A percentile compares a stretch with the other conserved stretches of the same genome.
Conservation (phyloP, 2,113 vertebrate genomes). For the Antechinus stuartii region DNA sequence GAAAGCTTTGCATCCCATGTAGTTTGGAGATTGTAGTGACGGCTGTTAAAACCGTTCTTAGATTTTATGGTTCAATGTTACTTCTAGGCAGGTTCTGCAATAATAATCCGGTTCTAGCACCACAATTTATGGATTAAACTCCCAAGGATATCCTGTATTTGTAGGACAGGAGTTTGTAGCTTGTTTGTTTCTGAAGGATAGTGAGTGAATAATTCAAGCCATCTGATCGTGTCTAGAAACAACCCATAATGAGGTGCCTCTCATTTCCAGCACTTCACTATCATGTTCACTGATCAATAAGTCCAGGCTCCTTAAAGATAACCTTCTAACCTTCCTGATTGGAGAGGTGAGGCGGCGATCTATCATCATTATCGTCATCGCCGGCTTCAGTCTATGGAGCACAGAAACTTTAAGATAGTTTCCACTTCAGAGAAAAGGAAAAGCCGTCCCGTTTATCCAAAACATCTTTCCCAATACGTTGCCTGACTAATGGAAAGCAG, state of each 20-base stretch:
- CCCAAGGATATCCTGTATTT: neutral
- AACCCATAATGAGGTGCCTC: neutral
- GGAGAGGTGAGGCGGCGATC: neutral
- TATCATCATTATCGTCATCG: neutral
- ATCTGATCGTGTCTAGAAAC: neutral
- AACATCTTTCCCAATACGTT: constrained; percentile 38
- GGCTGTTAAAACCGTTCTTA: neutral
- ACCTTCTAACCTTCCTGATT: neutral
- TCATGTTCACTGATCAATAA: neutral
- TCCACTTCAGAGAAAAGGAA: neutral
- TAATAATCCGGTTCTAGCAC: neutral
- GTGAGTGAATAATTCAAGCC: neutral
- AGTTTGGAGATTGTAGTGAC: neutral
- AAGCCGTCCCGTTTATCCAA: constrained; percentile 15
- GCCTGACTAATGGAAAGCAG: constrained; percentile 45
- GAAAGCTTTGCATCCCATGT: neutral
- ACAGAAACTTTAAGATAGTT: constrained; percentile 11
- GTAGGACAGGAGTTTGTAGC: neutral
- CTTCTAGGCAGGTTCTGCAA: neutral
- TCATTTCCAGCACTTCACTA: neutral
- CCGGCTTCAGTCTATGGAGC: neutral
- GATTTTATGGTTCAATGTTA: neutral
- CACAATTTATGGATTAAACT: neutral
- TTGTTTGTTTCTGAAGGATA: neutral
- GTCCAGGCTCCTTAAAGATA: neutral